These are phyloP conservation scores for Thunnus albacares DNA, from an alignment of 2,797 vertebrate genomes.

Conservation along the genomic window DNA sequence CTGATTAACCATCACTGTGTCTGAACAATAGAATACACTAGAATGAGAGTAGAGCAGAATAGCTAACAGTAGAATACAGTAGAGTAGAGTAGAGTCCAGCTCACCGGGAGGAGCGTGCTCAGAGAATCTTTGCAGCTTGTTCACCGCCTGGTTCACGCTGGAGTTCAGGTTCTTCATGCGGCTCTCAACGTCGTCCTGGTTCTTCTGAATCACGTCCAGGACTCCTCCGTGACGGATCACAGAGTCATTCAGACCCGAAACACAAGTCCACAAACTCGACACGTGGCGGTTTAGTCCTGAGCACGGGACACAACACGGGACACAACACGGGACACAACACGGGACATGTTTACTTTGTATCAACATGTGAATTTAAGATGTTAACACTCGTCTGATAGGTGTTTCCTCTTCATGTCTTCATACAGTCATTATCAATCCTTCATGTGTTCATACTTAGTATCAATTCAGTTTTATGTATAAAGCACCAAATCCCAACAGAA, in stretches of 20 bases:
- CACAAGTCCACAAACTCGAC: constrained; percentile 90
- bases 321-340: no score
- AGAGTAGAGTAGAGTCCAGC: constrained; percentile 34
- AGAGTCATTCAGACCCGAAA: constrained; percentile 89
- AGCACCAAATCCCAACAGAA: no score
- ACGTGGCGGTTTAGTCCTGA: constrained; percentile 89
- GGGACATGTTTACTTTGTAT: no score
- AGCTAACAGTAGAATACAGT: not conserved
- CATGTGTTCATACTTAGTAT: no score
- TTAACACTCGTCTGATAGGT: no score
- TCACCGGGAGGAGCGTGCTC: constrained; percentile 83
- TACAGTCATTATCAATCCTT: no score
- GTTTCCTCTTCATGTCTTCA: no score
- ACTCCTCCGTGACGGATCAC: constrained; percentile 83
- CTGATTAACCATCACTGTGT: no score
- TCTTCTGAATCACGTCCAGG: constrained; percentile 87
- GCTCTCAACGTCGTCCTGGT: constrained; percentile 85
- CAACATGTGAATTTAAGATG: no score
- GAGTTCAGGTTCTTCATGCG: constrained; percentile 90
- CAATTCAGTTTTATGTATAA: no score
- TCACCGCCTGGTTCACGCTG: constrained; percentile 86
- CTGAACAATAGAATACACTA: not conserved
- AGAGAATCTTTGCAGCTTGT: constrained; percentile 81
- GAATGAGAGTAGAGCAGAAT: not conserved
- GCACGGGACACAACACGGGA: not conserved